Conservation (phyloP, 2,113 vertebrate species). For the Seriola dumerili region DNA sequence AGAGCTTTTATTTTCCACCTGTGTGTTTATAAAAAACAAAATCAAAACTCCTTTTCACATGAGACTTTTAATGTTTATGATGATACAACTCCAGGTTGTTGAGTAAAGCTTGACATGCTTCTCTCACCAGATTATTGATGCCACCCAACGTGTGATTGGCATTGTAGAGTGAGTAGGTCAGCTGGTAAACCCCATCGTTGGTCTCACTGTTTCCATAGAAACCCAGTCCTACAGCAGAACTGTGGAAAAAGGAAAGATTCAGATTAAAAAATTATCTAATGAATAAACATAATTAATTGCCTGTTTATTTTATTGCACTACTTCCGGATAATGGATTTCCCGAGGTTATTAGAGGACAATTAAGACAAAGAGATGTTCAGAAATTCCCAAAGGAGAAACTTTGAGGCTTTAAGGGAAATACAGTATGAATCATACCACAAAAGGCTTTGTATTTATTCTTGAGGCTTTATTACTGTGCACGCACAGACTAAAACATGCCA, state of each 20-base stretch:
- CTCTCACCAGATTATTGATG: conserved; percentile 91
- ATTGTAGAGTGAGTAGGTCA: conserved; percentile 93
- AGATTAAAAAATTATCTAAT: conserved; percentile 31
- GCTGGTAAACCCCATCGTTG: conserved; percentile 94
- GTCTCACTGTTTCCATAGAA: conserved; percentile 99
- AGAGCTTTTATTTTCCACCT: too few relatives aligned
- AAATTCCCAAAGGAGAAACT: conserved; percentile 2
- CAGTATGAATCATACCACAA: neutral
- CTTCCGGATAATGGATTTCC: neutral
- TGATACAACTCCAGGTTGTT: neutral
- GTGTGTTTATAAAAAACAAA: too few relatives aligned
- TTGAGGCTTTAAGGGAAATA: neutral
- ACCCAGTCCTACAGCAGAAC: conserved; percentile 93
- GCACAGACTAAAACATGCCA: neutral
- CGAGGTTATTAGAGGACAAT: conserved; percentile 12
- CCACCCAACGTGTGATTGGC: conserved; percentile 93
- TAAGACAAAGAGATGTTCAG: neutral
- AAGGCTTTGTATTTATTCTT: neutral
- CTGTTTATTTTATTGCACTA: neutral
- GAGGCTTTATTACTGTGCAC: neutral
- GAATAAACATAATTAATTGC: conserved; percentile 25
- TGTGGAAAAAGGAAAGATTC: conserved; percentile 71
- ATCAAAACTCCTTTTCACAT: too few relatives aligned
- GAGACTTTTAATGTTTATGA: neutral
- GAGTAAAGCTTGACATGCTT: conserved; percentile 8